phyloP scores from a whole-genome alignment of 2,797 vertebrate species.

The Pangasius macronema region DNA sequence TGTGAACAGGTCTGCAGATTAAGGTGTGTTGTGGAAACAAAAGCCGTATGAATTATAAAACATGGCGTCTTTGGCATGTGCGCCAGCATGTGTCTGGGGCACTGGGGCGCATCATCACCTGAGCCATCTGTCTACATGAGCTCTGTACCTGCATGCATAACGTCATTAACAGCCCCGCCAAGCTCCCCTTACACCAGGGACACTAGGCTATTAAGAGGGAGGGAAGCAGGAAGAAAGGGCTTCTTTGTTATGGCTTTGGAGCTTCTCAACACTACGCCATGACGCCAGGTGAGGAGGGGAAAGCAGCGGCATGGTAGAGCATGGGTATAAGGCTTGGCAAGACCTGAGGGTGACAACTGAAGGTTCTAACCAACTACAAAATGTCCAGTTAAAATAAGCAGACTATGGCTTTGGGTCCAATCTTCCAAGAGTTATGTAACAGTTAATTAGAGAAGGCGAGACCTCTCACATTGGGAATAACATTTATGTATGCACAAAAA shows the following conservation, averaged over 20 bases:
- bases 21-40: not conserved
- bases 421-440: slow-evolving; percentile 5
- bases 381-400: slow-evolving; percentile 15
- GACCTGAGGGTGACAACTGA: slow-evolving; percentile 5
- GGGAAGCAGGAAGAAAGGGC: slow-evolving; percentile 36
- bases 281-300: slow-evolving; percentile 7
- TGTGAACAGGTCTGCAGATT: slow-evolving; percentile 1
- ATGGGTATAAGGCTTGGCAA: not conserved
- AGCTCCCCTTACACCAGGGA: slow-evolving; percentile 35
- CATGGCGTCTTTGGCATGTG: slow-evolving; percentile 31
- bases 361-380: slow-evolving; percentile 8
- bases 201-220: slow-evolving; percentile 35
- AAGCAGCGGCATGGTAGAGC: not conserved
- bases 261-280: slow-evolving; percentile 54
- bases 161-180: slow-evolving; percentile 57
- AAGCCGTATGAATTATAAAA: slow-evolving; percentile 58
- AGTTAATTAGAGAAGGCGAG: slow-evolving; percentile 1
- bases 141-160: slow-evolving; percentile 33
- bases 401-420: not conserved
- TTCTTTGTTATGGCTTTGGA: slow-evolving; percentile 52
- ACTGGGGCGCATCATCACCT: slow-evolving; percentile 53
- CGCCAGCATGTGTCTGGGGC: slow-evolving; percentile 38
- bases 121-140: slow-evolving; percentile 60
- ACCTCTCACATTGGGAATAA: not conserved
- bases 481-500: not conserved